Evolutionary conservation across 2,113 vertebrate genomes (phyloP).

Genomic region (Patagioenas fasciata): DNA sequence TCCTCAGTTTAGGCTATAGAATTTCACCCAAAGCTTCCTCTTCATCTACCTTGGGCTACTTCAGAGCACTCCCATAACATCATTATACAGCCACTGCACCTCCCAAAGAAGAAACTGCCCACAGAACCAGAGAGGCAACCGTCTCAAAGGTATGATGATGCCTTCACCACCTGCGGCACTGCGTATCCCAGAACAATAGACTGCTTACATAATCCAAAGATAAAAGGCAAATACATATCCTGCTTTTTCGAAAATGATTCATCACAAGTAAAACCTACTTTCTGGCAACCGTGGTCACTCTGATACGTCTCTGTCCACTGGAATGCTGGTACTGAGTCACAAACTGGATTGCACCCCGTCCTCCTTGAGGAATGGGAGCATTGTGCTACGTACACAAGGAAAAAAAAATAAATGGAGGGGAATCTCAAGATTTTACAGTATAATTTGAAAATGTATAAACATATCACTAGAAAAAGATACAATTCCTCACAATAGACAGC

Average conservation of each 20-base stretch:
- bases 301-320: slow-evolving; percentile 87
- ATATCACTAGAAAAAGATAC: not conserved
- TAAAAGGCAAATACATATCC: not conserved
- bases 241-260: not conserved
- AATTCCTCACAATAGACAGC: not conserved
- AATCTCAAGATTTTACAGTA: not conserved
- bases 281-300: slow-evolving; percentile 88
- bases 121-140: not conserved
- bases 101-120: not conserved
- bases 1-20: not conserved
- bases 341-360: slow-evolving; percentile 88
- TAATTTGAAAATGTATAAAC: not conserved
- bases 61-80: not conserved
- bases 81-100: not conserved
- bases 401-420: not conserved
- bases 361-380: slow-evolving; percentile 91
- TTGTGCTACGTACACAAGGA: slow-evolving; percentile 79
- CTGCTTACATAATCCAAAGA: not conserved
- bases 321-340: slow-evolving; percentile 93
- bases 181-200: not conserved
- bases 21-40: not conserved
- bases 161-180: not conserved
- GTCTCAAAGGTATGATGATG: not conserved
- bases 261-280: slow-evolving; percentile 78
- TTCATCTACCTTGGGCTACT: not conserved